Conservation (phyloP, 2,797 vertebrate genomes). For the Myotis vivesi region DNA sequence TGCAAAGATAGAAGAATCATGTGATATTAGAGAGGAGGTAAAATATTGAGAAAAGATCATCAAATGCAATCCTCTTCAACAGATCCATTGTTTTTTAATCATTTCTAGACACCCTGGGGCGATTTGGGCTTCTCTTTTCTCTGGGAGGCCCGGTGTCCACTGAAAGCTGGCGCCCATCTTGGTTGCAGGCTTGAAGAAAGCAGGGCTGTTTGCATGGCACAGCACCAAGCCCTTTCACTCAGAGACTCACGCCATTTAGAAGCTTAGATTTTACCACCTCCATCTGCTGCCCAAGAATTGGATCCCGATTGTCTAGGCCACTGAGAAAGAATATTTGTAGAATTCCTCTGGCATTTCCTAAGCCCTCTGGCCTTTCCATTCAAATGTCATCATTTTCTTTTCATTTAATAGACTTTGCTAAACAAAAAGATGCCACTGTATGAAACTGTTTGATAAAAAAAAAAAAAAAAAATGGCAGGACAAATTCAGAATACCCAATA, state of each 20-base stretch:
- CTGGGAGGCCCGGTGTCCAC: neutral
- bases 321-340: slow-evolving; percentile 56
- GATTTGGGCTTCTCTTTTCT: neutral
- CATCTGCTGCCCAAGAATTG: slow-evolving; percentile 68
- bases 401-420: neutral
- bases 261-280: slow-evolving; percentile 63
- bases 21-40: neutral
- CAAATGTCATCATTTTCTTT: slow-evolving; percentile 69
- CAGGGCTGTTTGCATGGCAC: slow-evolving; percentile 60
- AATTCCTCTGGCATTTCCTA: slow-evolving; percentile 64
- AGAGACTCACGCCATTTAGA: slow-evolving; percentile 60
- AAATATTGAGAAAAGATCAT: neutral
- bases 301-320: slow-evolving; percentile 56
- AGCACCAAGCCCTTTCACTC: slow-evolving; percentile 70
- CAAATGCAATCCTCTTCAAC: neutral
- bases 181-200: slow-evolving; percentile 47
- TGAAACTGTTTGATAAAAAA: neutral
- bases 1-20: neutral
- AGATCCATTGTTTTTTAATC: neutral
- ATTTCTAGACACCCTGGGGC: neutral
- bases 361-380: slow-evolving; percentile 53
- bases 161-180: slow-evolving; percentile 54
- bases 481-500: neutral
- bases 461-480: neutral
- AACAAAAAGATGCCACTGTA: slow-evolving; percentile 49